A percentile compares a stretch with the other conserved stretches of the same genome.
phyloP scores from a whole-genome alignment of 2,113 vertebrate genomes.

The Poeciliopsis turrubarensis region DNA sequence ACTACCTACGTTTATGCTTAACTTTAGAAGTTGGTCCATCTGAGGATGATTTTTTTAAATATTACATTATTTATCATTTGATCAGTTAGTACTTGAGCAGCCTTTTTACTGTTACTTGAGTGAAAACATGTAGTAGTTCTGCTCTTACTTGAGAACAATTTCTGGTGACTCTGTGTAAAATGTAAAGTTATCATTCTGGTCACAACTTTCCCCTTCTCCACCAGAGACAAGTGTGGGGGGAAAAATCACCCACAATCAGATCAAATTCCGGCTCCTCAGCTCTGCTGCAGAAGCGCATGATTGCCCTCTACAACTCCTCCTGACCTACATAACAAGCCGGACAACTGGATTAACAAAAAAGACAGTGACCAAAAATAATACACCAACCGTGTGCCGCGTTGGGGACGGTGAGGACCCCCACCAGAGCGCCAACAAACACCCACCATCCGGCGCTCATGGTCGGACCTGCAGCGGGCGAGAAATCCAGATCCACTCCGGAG shows the following conservation, averaged over 20 bases:
- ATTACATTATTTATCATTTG: too few relatives aligned
- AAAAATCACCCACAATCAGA: neutral
- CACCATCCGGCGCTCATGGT: conserved; percentile 73
- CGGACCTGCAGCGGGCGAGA: conserved; percentile 14
- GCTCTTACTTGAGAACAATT: too few relatives aligned
- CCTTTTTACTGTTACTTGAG: too few relatives aligned
- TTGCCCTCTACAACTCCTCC: conserved; percentile 27
- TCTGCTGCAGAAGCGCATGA: neutral
- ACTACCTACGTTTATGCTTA: too few relatives aligned
- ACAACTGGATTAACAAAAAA: neutral
- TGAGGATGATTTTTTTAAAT: too few relatives aligned
- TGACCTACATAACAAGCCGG: conserved; percentile 46
- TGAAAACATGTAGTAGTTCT: too few relatives aligned
- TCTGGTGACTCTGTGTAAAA: neutral
- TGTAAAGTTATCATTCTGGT: neutral
- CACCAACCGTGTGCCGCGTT: conserved; percentile 78
- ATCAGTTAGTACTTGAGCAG: too few relatives aligned
- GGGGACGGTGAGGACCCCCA: conserved; percentile 60
- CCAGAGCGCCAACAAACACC: conserved; percentile 68
- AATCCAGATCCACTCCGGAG: conserved; percentile 50
- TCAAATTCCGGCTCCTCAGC: neutral
- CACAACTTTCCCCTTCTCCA: neutral
- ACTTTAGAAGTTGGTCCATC: too few relatives aligned
- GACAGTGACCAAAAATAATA: conserved; percentile 15
- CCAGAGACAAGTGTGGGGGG: neutral